phyloP scores from a whole-genome alignment of 1,140 invertebrate species.

The Pseudomyrmex gracilis region DNA sequence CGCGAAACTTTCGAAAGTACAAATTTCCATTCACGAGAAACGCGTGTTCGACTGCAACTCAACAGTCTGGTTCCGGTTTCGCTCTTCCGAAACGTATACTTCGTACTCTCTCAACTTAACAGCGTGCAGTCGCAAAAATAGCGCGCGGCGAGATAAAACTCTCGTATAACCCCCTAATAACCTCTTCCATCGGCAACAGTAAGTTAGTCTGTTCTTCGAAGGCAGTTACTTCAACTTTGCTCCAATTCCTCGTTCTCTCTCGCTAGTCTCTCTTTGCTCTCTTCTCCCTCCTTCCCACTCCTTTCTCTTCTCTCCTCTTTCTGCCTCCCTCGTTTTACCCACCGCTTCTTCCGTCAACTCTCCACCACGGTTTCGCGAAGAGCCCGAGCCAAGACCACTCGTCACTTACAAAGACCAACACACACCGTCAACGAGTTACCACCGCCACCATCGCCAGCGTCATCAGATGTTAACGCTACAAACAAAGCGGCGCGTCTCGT shows the following conservation, averaged over 20 bases:
- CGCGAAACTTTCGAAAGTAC: background rate
- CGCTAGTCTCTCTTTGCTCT: conserved; percentile 15
- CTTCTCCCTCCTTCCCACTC: background rate
- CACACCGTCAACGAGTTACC: conserved; percentile 38
- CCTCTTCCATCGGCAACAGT: conserved; percentile 51
- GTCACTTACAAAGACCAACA: conserved; percentile 51
- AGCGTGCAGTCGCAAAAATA: conserved; percentile 45
- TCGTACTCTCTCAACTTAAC: conserved; percentile 31
- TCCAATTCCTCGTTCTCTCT: conserved; percentile 56
- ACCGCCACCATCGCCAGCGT: conserved; percentile 34
- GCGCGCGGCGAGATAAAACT: conserved; percentile 32
- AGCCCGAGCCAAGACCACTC: conserved; percentile 25
- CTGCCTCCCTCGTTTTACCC: background rate
- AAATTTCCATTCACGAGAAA: no score
- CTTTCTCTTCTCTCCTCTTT: conserved; percentile 49
- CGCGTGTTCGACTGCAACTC: background rate
- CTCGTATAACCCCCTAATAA: conserved; percentile 63
- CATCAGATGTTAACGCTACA: conserved; percentile 62
- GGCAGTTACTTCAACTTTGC: conserved; percentile 63
- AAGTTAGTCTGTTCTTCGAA: conserved; percentile 54
- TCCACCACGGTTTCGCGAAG: conserved; percentile 34
- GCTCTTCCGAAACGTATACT: background rate
- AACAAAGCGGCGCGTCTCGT: conserved; percentile 26
- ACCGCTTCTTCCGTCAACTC: conserved; percentile 44
- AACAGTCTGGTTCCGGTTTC: background rate